A percentile compares a stretch with the other conserved stretches of the same genome.
Conservation (phyloP, 1,140 invertebrate species). For the Nebria ingens region DNA sequence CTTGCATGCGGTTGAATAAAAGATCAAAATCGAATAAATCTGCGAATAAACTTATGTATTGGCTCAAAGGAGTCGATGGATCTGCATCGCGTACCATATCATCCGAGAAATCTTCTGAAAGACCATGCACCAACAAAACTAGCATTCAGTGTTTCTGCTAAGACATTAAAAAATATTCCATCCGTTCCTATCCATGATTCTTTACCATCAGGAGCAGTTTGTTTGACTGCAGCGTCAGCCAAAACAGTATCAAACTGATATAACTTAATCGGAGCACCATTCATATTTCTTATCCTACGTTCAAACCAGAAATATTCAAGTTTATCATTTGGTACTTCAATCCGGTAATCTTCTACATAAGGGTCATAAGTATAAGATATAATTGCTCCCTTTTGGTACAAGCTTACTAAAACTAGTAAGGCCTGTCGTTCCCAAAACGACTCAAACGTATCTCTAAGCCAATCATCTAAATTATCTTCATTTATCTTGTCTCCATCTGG, state of each 20-base stretch:
- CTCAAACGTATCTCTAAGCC: background rate
- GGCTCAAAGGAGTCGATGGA: background rate
- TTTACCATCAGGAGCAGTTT: background rate
- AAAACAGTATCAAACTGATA: conserved; percentile 3
- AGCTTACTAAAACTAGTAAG: background rate
- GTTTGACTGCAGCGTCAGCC: background rate
- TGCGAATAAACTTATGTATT: background rate
- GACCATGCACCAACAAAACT: background rate
- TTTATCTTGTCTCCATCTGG: background rate
- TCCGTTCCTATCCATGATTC: background rate
- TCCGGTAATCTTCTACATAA: background rate
- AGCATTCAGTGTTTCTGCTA: background rate
- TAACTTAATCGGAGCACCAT: background rate
- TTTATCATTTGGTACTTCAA: background rate
- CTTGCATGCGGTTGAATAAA: background rate
- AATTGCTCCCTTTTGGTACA: background rate
- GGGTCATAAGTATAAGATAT: background rate
- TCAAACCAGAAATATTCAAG: background rate
- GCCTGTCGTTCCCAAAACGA: background rate
- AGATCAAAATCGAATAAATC: background rate
- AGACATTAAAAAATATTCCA: background rate
- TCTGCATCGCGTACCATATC: background rate
- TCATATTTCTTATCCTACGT: background rate
- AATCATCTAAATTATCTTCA: background rate
- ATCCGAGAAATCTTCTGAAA: background rate